phyloP scores from a whole-genome alignment of 2,113 vertebrate species.

The Oxyura jamaicensis region DNA sequence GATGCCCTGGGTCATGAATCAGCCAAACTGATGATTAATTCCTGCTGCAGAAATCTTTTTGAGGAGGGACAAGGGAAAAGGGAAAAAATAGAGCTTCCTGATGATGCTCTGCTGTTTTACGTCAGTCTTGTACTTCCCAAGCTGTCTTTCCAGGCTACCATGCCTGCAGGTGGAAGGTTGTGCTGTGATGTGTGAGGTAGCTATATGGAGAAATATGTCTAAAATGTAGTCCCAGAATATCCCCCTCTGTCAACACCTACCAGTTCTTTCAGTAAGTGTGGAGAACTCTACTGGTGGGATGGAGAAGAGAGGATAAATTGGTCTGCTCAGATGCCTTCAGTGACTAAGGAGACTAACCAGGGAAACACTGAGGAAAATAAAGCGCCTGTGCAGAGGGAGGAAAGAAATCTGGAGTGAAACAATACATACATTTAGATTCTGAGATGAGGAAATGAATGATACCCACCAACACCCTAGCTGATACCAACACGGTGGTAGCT shows the following conservation, averaged over 20 bases:
- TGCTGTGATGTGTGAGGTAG: not conserved
- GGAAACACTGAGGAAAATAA: not conserved
- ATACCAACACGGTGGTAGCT: slow-evolving; percentile 45
- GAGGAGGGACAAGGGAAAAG: not conserved
- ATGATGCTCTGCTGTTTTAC: not conserved
- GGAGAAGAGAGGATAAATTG: not conserved
- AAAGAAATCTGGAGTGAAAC: not conserved
- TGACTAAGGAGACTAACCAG: not conserved
- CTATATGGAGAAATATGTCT: not conserved
- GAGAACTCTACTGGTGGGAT: not conserved
- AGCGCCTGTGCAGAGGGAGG: not conserved
- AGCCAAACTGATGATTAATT: not conserved
- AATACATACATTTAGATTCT: not conserved
- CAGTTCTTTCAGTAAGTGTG: not conserved
- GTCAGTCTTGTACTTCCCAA: not conserved
- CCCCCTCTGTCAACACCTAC: not conserved
- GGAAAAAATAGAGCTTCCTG: not conserved
- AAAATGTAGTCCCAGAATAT: not conserved
- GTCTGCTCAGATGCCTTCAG: not conserved
- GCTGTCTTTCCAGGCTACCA: not conserved
- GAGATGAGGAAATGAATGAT: slow-evolving; percentile 10
- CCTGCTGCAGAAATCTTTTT: not conserved
- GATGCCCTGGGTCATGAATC: not conserved
- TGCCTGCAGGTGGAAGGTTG: not conserved
- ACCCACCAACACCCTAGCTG: not conserved